phyloP scores from a whole-genome alignment of 1,140 invertebrate species.

The Oncopodura yosiiana region DNA sequence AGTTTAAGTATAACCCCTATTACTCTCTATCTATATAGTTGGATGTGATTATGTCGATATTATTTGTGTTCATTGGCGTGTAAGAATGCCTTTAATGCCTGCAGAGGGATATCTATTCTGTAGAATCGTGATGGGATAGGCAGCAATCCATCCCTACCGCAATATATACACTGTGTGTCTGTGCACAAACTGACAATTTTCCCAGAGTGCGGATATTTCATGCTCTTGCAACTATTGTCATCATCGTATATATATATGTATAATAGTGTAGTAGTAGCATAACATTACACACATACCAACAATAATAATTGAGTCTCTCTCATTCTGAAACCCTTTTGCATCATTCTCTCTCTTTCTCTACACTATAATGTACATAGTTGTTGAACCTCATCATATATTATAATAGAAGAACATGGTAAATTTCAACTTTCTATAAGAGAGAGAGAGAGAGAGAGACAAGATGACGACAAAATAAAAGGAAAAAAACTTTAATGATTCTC shows the following conservation, averaged over 20 bases:
- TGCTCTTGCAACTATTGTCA: too few species aligned
- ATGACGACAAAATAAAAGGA: conserved; percentile 17
- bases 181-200: conserved; percentile 23
- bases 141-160: conserved; percentile 22
- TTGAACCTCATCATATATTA: too few species aligned
- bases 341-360: conserved; percentile 18
- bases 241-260: too few species aligned
- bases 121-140: conserved; percentile 20
- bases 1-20: too few species aligned
- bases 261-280: too few species aligned
- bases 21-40: too few species aligned
- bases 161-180: conserved; percentile 22
- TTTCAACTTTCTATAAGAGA: too few species aligned
- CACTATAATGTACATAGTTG: too few species aligned
- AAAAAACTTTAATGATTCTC: conserved; percentile 3
- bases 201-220: conserved; percentile 15
- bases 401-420: conserved; percentile 16
- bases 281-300: conserved; percentile 7
- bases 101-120: conserved; percentile 27
- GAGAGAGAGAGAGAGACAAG: conserved; percentile 8
- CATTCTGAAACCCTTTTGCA: not conserved
- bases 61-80: conserved; percentile 36
- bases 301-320: not conserved
- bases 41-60: conserved; percentile 36
- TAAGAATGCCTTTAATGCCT: conserved; percentile 36